Evolutionary conservation across 37 sponge, comb jelly and placozoan genomes (phyloP).

Genomic region (Ianthella basta): DNA sequence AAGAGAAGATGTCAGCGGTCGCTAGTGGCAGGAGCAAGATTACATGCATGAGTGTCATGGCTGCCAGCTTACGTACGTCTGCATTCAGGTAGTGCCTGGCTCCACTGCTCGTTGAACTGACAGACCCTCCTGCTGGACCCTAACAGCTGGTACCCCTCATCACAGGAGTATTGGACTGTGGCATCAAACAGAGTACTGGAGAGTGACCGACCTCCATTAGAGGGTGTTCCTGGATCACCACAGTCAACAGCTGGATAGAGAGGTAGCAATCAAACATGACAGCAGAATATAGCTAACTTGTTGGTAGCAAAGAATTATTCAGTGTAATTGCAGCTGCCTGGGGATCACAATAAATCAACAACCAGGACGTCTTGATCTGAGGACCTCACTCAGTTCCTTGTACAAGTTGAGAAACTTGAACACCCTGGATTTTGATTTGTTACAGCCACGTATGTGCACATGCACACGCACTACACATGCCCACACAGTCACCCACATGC

Average conservation of each 20-base stretch:
- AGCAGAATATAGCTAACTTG: too few species aligned
- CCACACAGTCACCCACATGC: background rate
- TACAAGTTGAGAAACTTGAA: too few species aligned
- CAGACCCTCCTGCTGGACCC: conserved; percentile 41
- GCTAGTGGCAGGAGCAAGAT: too few species aligned
- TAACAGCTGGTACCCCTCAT: conserved; percentile 43
- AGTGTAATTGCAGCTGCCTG: background rate
- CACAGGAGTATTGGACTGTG: conserved; percentile 39
- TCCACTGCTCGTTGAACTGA: conserved; percentile 37
- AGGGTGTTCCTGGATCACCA: conserved; percentile 37
- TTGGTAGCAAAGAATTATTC: background rate
- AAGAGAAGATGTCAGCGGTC: too few species aligned
- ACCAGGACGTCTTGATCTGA: background rate
- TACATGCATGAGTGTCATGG: too few species aligned
- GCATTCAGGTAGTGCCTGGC: conserved; percentile 26
- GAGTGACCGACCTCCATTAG: conserved; percentile 40
- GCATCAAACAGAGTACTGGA: conserved; percentile 34
- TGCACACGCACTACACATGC: background rate
- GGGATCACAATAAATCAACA: background rate
- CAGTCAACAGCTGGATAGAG: conserved; percentile 35
- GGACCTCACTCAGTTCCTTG: background rate
- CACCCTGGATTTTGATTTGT: too few species aligned
- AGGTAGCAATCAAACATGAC: too few species aligned
- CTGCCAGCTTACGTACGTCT: background rate
- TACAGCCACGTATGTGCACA: background rate